Evolutionary conservation across 2,797 vertebrate species (phyloP).

Genomic region (Clangula hyemalis): DNA sequence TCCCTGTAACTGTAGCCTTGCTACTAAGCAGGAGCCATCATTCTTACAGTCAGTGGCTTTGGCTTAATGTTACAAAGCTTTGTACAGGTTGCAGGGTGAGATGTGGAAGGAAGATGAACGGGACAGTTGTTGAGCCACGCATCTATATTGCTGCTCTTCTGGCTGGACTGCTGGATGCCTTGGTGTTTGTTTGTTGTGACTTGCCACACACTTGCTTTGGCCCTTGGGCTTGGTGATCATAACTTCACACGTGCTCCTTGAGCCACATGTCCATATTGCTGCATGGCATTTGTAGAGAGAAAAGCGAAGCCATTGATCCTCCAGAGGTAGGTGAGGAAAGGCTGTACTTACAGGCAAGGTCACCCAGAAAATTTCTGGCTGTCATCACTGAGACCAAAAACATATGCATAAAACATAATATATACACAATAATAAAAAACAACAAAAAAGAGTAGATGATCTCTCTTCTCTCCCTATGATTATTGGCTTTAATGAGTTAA

Average conservation of each 20-base stretch:
- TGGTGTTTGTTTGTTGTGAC: background rate
- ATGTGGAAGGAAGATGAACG: background rate
- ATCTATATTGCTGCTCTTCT: background rate
- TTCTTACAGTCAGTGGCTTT: background rate
- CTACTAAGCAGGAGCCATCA: background rate
- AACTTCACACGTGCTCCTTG: fast-evolving
- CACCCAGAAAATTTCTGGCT: background rate
- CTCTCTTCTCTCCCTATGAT: background rate
- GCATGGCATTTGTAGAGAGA: background rate
- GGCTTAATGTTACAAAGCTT: background rate
- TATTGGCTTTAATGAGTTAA: background rate
- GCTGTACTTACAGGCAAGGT: background rate
- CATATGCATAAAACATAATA: background rate
- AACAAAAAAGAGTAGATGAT: background rate
- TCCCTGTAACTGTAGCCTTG: background rate
- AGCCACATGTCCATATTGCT: fast-evolving
- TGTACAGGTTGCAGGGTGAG: background rate
- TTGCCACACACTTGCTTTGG: fast-evolving
- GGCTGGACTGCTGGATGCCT: background rate
- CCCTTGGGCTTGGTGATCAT: background rate
- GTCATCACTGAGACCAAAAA: background rate
- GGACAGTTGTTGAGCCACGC: background rate
- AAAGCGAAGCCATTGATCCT: background rate
- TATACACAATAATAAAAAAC: background rate
- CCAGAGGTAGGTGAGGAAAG: background rate